Base-by-base conservation (phyloP, 1,140 invertebrate species). In the Phymastichus coffea region DNA sequence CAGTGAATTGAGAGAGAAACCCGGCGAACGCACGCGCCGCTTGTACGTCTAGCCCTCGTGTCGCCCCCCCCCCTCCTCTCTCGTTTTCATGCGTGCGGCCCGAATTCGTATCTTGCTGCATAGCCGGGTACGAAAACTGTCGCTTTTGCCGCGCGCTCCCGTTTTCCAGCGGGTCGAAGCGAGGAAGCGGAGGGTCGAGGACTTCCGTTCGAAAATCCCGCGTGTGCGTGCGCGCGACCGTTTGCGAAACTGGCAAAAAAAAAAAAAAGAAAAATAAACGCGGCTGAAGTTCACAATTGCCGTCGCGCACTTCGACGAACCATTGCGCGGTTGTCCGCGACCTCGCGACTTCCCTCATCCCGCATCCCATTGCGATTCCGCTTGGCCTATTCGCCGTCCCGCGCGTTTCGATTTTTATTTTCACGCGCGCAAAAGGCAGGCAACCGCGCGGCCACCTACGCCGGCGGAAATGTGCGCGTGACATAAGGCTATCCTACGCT, bases 401-500 rank as follows among this genome's bases (percentile, higher is more conserved):
- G 14, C 15, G 4, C 4, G 22, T 23, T 15, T 40, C 10, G 17
- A 14, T 52, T 37, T 52, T 12, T n/a, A n/a, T n/a, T 53, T 38
- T 22, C 37, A 40, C 10, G 10, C 10, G 37, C 15, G 15, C 15
- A n/a, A n/a, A 4, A 15, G 15, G 37, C 7, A 40, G 9, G 15
- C 15, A n/a, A n/a, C n/a, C n/a, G n/a, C n/a, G n/a, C 7, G 37
- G 4, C 15, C 9, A n/a, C 15, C 37, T 15, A 40, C 37, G 15
- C 37, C 44, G n/a, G n/a, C 44, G 55, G 35, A 57, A 49, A 49
- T n/a, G 35, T 47, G 23, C n/a, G 15, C 15, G 37, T 49, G 44
- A 49, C 55, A 57, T 57, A 48, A 57, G 43, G 23, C 30, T 30
- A 40, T 28, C 54, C 44, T 30, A 48, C 54, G 35, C 44, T 4